Conservation (phyloP, 2,888 invertebrate species). For the Xanthia icteritia region DNA sequence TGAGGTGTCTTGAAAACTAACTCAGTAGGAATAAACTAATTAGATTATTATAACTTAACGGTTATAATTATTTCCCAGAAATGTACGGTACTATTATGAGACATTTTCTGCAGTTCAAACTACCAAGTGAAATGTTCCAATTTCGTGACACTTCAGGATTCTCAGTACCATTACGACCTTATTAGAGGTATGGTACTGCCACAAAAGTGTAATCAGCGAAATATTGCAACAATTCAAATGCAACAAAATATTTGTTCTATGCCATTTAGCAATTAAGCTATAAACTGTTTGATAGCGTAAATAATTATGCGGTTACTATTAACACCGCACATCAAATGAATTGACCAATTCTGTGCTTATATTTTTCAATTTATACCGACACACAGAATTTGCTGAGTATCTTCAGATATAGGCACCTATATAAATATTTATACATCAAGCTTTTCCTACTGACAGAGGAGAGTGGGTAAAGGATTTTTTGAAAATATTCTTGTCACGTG, state of each 20-base stretch:
- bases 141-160: not conserved
- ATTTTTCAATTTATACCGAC: constrained; percentile 18
- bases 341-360: not conserved
- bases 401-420: constrained; percentile 16
- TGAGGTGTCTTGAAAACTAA: constrained; percentile 25
- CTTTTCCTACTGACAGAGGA: constrained; percentile 65
- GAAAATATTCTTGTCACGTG: constrained; percentile 81
- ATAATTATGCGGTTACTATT: constrained; percentile 48
- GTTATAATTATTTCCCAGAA: constrained; percentile 32
- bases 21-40: constrained; percentile 12
- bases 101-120: constrained; percentile 5
- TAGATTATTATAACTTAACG: constrained; percentile 35
- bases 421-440: constrained; percentile 69
- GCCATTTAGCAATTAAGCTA: constrained; percentile 39
- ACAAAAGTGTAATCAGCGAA: constrained; percentile 18
- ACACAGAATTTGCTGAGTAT: constrained; percentile 3
- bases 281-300: constrained; percentile 38
- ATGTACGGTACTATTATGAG: not conserved
- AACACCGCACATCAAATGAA: constrained; percentile 30
- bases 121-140: not conserved
- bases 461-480: constrained; percentile 72
- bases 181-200: not conserved
- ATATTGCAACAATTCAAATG: constrained; percentile 25
- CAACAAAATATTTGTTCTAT: constrained; percentile 35
- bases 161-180: not conserved